Conservation (phyloP, 2,113 vertebrate genomes). For the Hippocampus barbouri region DNA sequence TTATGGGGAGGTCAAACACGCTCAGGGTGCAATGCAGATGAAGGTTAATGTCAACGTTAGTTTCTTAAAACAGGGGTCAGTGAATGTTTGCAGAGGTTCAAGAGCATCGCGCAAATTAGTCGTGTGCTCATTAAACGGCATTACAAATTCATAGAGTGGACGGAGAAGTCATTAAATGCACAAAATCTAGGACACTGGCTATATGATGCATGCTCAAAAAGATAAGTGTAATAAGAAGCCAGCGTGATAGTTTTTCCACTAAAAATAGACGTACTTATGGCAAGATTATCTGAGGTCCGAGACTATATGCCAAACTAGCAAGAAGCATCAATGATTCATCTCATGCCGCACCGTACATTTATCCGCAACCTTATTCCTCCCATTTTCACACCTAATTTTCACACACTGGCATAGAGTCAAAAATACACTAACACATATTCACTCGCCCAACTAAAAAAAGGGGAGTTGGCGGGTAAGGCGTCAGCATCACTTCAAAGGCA, state of each 20-base stretch:
- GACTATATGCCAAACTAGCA: slow-evolving; percentile 39
- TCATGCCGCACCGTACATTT: slow-evolving; percentile 33
- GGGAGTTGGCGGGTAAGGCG: slow-evolving; percentile 47
- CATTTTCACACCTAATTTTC: slow-evolving; percentile 24
- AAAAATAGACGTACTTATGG: slow-evolving; percentile 56
- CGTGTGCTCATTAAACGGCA: slow-evolving; percentile 24
- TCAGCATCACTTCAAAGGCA: slow-evolving; percentile 62
- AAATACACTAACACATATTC: slow-evolving; percentile 13
- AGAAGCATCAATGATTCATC: slow-evolving; percentile 39
- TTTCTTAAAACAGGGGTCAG: slow-evolving; percentile 11
- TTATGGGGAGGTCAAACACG: slow-evolving; percentile 4
- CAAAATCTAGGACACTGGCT: slow-evolving; percentile 19
- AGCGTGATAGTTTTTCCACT: slow-evolving; percentile 35
- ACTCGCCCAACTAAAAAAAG: slow-evolving; percentile 15
- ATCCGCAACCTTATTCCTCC: slow-evolving; percentile 14
- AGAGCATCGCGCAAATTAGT: slow-evolving; percentile 9
- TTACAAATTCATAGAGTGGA: slow-evolving; percentile 13
- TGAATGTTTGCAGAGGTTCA: neutral
- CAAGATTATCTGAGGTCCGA: slow-evolving; percentile 43
- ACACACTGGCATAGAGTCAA: slow-evolving; percentile 12
- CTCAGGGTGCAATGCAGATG: slow-evolving; percentile 11
- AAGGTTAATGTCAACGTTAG: neutral
- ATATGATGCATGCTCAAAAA: slow-evolving; percentile 13
- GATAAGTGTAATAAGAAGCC: slow-evolving; percentile 37
- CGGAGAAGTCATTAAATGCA: slow-evolving; percentile 26